Base-by-base conservation (phyloP, 2,797 vertebrate species). In the Epinephelus coioides region DNA sequence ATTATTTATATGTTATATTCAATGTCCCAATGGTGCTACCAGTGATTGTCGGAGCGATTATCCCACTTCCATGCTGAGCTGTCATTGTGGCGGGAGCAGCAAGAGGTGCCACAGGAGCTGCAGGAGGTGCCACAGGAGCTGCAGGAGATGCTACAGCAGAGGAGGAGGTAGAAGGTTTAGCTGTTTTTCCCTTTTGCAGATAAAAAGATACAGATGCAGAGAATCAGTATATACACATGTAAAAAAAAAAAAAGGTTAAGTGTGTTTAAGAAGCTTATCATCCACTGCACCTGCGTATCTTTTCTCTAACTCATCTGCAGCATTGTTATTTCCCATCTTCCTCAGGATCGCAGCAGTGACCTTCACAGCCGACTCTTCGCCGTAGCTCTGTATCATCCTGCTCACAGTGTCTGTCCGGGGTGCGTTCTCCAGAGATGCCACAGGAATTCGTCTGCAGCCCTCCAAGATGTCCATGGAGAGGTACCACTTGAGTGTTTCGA, bases 391-490 rank as follows among this genome's bases (percentile, higher is more conserved):
- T 0, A 23, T 34, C 66, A 94, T 68, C 3, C 0, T 8, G 0
- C 0, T 50, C 51, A 86, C 85, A 2, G 38, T 78, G 0, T 72
- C 5, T 0, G 0, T 0, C 1, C 61, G 64, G 1, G 3, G 0
- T 2, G 51, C 1, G 0, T 1, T 1, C 15, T 88, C 54, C 11
- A 90, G 38, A 4, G 0, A 2, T 44, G 6, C 0, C 30, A 0
- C 15, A 0, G 46, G 44, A 47, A 90, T 77, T 1, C 70, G 50
- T 4, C 6, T 0, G 43, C 44, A 69, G 30, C 17, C 3, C 0
- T 55, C 61, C 27, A 77, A 0, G 4, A 56, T 1, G 0, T 2
- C 0, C 0, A 1, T 0, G 0, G 2, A 0, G n/a, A 94, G 88
- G 38, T 34, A 7, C 72, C 70, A 91, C 30, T 86, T 69, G 13